phyloP scores from a whole-genome alignment of 2,113 vertebrate species.

The Campylomormyrus numenius region DNA sequence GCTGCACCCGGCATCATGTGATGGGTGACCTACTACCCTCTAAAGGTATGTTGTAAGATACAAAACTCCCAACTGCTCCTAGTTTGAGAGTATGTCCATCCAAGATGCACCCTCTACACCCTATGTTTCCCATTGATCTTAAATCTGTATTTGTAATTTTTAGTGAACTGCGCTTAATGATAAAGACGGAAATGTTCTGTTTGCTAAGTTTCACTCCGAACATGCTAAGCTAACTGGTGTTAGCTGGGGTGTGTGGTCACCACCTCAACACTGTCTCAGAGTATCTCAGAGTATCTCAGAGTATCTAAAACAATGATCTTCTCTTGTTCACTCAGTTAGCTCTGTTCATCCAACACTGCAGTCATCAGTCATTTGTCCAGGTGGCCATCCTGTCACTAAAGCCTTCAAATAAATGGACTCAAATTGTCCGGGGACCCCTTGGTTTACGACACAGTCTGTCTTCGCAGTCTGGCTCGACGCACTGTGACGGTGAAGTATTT shows the following conservation, averaged over 20 bases:
- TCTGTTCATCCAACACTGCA: not conserved
- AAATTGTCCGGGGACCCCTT: not conserved
- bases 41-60: not conserved
- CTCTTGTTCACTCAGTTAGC: not conserved
- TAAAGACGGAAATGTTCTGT: not conserved
- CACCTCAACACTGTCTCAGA: not conserved
- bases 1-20: not conserved
- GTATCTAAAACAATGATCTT: not conserved
- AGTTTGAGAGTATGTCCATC: not conserved
- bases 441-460: not conserved
- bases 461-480: not conserved
- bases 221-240: not conserved
- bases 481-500: not conserved
- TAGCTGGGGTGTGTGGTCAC: not conserved
- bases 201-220: not conserved
- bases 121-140: not conserved
- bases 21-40: not conserved
- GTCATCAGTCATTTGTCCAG: not conserved
- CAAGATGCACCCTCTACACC: not conserved
- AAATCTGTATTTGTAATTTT: not conserved
- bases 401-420: not conserved
- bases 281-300: not conserved
- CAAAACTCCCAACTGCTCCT: not conserved
- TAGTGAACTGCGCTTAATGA: not conserved
- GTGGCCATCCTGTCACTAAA: not conserved